Base-by-base conservation (phyloP, 1,140 invertebrate genomes). In the Listronotus bonariensis region DNA sequence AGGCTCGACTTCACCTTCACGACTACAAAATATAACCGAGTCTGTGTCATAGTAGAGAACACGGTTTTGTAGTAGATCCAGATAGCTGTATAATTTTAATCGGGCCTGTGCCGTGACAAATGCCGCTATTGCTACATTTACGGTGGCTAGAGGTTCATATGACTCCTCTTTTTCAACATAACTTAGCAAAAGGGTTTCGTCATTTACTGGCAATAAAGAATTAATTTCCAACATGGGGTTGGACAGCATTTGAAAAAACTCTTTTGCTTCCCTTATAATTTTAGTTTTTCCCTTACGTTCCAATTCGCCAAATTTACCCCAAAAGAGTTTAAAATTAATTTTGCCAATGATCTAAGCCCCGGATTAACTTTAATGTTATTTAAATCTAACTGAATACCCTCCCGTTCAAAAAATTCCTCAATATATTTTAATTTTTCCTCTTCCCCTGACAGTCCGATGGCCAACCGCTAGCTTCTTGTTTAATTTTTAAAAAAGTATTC, bases 241-340 rank as follows among this genome's bases (percentile, higher is more conserved):
- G 7, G 45, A 17, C 6, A 67, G n/a, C 46, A 63, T 36, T 42
- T 51, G 51, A 10, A 57, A 56, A 7, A 67, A 51, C 48, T 67
- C 20, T 26, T 6, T 7, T 1, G 52, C 20, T 10, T 55, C 0
- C 20, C 56, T 57, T 3, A 67, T 32, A 14, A 67, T 56, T 26
- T 32, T 32, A 6, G 65, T 67, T 41, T 64, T 54, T n/a, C 20
- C 15, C 9, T 38, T 41, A 18, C 61, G 63, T 36, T 67, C 60
- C 1, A 41, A 15, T 40, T 67, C 36, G 4, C 43, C 60, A 9
- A 67, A 63, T 36, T 76, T 78, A 3, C 79, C 76, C 77, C 75
- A 78, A 61, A 78, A 73, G 68, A 73, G 60, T 79, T 79, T 18
- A 78, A 65, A 36, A 73, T 73, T 6, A 76, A 32, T 70, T 80